Conservation (phyloP, 2,888 invertebrate species). For the Pristionchus exspectatus region DNA sequence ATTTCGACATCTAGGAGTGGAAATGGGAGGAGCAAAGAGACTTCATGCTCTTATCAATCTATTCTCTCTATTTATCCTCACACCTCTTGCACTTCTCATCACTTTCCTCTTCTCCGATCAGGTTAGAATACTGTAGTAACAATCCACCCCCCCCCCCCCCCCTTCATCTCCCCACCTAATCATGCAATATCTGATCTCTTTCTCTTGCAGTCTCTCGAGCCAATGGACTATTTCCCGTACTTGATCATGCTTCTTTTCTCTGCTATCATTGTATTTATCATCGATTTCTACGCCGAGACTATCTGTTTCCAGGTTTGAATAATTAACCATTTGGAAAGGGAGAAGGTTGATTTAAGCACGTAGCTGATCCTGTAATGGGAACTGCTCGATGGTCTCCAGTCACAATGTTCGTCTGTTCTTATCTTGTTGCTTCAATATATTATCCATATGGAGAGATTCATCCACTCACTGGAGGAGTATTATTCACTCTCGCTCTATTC, state of each 20-base stretch:
- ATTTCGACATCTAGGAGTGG: conserved; percentile 79
- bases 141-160: neutral
- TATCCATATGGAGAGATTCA: conserved; percentile 66
- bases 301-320: conserved; percentile 73
- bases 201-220: conserved; percentile 31
- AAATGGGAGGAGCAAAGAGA: conserved; percentile 82
- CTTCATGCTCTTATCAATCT: conserved; percentile 81
- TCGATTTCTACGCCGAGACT: conserved; percentile 82
- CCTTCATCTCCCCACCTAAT: no score
- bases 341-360: conserved; percentile 59
- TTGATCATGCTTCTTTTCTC: conserved; percentile 76
- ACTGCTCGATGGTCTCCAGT: conserved; percentile 80
- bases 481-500: conserved; percentile 81
- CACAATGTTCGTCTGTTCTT: conserved; percentile 80
- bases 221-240: conserved; percentile 11
- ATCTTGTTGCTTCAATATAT: conserved; percentile 72
- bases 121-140: neutral
- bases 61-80: conserved; percentile 76
- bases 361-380: conserved; percentile 73
- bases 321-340: neutral
- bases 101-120: conserved; percentile 17
- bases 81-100: conserved; percentile 53
- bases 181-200: neutral
- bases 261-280: conserved; percentile 80
- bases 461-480: conserved; percentile 77